These are phyloP conservation scores for Cepaea hortensis DNA, from an alignment of 2,888 invertebrate genomes.

Conservation along the genomic window DNA sequence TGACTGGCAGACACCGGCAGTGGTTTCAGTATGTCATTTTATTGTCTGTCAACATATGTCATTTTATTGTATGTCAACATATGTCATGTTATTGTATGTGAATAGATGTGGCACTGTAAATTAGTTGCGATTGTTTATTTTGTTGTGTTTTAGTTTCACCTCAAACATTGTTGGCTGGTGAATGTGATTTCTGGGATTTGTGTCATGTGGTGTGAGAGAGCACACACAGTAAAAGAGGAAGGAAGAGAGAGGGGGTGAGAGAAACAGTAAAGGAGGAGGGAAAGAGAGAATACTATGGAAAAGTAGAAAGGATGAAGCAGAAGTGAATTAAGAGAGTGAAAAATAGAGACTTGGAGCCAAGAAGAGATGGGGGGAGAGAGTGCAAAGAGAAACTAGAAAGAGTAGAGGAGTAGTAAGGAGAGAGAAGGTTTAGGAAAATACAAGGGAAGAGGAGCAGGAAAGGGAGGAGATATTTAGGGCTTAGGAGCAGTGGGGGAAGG, in stretches of 20 bases:
- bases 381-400: not conserved
- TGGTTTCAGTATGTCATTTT: no score
- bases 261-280: not conserved
- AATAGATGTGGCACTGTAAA: not conserved
- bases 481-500: not conserved
- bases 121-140: not conserved
- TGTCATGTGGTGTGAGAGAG: not conserved
- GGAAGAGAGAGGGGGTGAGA: not conserved
- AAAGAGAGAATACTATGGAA: not conserved
- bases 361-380: not conserved
- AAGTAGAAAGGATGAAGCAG: not conserved
- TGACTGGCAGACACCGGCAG: no score
- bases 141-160: not conserved
- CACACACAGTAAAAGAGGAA: no score
- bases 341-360: not conserved
- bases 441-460: not conserved
- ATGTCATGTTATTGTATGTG: no score
- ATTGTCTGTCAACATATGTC: no score
- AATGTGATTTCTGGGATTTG: not conserved
- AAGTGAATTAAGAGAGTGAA: not conserved
- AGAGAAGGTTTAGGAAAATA: not conserved
- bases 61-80: no score
- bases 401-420: not conserved
- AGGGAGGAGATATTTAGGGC: not conserved
- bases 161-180: not conserved